Evolutionary conservation across 53 echinoderm and acorn worm genomes (phyloP).

Genomic region (Echinarachnius parma): DNA sequence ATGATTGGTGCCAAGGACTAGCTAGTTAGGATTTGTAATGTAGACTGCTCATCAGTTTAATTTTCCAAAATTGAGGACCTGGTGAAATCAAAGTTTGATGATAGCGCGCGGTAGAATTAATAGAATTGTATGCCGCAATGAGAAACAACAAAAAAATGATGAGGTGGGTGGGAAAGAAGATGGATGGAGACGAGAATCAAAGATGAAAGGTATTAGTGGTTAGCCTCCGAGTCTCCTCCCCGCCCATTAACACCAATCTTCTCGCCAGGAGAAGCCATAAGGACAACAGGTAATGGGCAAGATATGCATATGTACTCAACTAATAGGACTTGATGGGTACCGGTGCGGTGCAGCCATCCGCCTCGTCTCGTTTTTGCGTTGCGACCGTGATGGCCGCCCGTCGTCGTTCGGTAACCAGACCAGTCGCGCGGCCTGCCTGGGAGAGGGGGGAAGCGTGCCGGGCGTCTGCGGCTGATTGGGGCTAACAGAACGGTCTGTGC

Average conservation of each 20-base stretch:
- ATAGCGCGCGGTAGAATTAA: constrained; percentile 31
- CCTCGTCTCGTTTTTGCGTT: neutral
- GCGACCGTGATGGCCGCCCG: constrained; percentile 37
- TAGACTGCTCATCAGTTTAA: no score
- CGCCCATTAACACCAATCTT: constrained; percentile 33
- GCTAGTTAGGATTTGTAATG: no score
- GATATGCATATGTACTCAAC: constrained; percentile 44
- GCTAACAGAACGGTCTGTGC: constrained; percentile 36
- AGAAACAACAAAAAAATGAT: no score
- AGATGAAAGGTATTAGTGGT: neutral
- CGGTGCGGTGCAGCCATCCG: neutral
- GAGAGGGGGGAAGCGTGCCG: constrained; percentile 16
- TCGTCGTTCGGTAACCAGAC: constrained; percentile 25
- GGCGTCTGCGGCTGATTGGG: constrained; percentile 25
- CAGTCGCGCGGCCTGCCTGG: constrained; percentile 4
- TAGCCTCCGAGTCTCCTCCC: constrained; percentile 1
- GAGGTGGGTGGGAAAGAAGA: neutral
- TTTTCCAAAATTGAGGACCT: constrained; percentile 25
- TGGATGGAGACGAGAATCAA: no score
- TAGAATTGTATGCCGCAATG: constrained; percentile 20
- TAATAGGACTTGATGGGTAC: constrained; percentile 29
- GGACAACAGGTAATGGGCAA: constrained; percentile 34
- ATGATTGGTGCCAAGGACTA: no score
- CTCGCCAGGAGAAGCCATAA: constrained; percentile 20
- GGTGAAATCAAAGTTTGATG: constrained; percentile 22